phyloP scores from a whole-genome alignment of 2,888 invertebrate genomes.

The Drosophila stalkeri region DNA sequence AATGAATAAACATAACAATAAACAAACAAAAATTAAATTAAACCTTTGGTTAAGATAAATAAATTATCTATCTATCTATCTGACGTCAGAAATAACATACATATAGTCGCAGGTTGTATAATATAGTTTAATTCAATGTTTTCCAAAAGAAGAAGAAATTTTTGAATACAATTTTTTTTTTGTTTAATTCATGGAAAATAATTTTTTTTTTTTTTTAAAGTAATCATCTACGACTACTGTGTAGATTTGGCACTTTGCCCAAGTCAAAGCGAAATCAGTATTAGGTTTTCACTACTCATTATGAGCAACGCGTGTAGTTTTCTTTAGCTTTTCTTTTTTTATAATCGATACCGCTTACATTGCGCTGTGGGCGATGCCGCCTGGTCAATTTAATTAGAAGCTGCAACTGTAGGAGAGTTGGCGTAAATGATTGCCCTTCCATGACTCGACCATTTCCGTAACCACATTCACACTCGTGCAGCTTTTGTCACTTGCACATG shows the following conservation, averaged over 20 bases:
- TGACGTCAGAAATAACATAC: too few species aligned
- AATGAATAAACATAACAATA: not conserved
- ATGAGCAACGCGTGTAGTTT: constrained; percentile 28
- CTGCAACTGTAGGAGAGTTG: constrained; percentile 60
- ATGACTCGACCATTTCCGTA: constrained; percentile 67
- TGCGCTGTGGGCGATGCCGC: constrained; percentile 17
- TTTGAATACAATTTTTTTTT: too few species aligned
- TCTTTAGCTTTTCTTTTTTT: constrained; percentile 6
- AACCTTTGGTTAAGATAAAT: too few species aligned
- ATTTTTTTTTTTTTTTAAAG: too few species aligned
- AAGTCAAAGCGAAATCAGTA: constrained; percentile 32
- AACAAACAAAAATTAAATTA: too few species aligned
- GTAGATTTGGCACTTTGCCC: not conserved
- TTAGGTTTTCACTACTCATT: constrained; percentile 60
- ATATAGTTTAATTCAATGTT: too few species aligned
- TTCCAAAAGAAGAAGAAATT: too few species aligned
- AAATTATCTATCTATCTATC: too few species aligned
- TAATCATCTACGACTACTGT: constrained; percentile 2
- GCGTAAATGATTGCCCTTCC: constrained; percentile 71
- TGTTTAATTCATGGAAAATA: too few species aligned
- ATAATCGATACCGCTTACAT: constrained; percentile 25
- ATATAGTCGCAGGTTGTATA: too few species aligned
- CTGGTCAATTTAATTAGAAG: constrained; percentile 75
- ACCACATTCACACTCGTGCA: constrained; percentile 13
- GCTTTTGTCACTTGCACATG: constrained; percentile 64